Evolutionary conservation across 2,797 vertebrate species (phyloP).

Genomic region (Hoplostethus atlanticus): DNA sequence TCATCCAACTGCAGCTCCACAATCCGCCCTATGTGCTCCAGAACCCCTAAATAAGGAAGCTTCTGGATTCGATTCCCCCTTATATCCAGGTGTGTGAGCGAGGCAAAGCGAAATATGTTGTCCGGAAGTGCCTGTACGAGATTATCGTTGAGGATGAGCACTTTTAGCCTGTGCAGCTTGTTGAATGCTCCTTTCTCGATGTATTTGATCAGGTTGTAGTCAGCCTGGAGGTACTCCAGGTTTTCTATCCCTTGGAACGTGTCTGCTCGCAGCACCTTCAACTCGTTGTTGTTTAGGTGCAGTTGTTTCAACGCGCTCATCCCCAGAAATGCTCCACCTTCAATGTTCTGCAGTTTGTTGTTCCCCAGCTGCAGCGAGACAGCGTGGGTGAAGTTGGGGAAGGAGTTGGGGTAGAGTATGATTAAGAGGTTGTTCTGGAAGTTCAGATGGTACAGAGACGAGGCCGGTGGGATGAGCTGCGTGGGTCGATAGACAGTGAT

Average conservation of each 20-base stretch:
- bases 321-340: conserved; percentile 96
- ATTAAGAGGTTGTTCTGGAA: conserved; percentile 98
- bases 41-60: conserved; percentile 95
- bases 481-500: conserved; percentile 96
- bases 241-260: conserved; percentile 98
- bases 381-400: conserved; percentile 97
- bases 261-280: conserved; percentile 96
- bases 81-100: conserved; percentile 98
- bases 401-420: conserved; percentile 96
- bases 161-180: conserved; percentile 98
- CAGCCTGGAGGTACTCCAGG: conserved; percentile 99
- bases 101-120: conserved; percentile 99
- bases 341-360: conserved; percentile 98
- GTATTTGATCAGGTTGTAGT: conserved; percentile 99
- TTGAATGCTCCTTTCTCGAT: conserved; percentile 99
- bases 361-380: conserved; percentile 98
- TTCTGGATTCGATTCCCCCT: conserved; percentile 98
- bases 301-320: conserved; percentile 97
- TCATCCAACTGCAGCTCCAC: conserved; percentile 97
- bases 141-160: conserved; percentile 98
- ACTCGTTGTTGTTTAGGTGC: conserved; percentile 99
- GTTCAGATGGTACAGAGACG: conserved; percentile 97
- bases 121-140: conserved; percentile 96
- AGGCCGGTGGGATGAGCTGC: conserved; percentile 94
- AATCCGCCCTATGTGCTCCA: conserved; percentile 97